Conservation (phyloP, 2,113 vertebrate genomes). For the Poecile atricapillus region DNA sequence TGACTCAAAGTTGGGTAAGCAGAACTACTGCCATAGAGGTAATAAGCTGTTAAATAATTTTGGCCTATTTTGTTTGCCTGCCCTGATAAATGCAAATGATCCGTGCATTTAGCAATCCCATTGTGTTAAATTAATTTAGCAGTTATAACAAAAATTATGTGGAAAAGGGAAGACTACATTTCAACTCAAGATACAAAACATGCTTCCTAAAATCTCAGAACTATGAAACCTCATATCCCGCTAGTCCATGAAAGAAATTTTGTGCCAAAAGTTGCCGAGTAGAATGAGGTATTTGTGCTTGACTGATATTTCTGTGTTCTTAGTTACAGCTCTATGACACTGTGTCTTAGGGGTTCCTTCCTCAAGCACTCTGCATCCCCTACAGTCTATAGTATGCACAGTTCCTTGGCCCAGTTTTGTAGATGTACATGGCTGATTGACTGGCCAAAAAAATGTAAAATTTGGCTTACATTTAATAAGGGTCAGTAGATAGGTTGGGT, state of each 20-base stretch:
- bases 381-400: neutral
- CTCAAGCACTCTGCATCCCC: neutral
- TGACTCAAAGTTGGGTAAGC: neutral
- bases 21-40: neutral
- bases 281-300: neutral
- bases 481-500: neutral
- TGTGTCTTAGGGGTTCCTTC: neutral
- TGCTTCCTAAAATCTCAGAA: neutral
- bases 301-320: neutral
- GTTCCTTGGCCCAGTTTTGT: neutral
- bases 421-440: accelerated
- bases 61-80: neutral
- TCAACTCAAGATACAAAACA: neutral
- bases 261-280: neutral
- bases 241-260: neutral
- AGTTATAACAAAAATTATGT: neutral
- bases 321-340: neutral
- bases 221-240: neutral
- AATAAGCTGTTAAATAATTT: neutral
- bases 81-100: neutral
- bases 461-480: neutral
- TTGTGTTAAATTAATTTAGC: neutral
- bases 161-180: neutral
- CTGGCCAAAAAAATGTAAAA: neutral
- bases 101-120: neutral